These are phyloP conservation scores for Diorhabda sublineata DNA, from an alignment of 1,140 invertebrate species.

Conservation along the genomic window DNA sequence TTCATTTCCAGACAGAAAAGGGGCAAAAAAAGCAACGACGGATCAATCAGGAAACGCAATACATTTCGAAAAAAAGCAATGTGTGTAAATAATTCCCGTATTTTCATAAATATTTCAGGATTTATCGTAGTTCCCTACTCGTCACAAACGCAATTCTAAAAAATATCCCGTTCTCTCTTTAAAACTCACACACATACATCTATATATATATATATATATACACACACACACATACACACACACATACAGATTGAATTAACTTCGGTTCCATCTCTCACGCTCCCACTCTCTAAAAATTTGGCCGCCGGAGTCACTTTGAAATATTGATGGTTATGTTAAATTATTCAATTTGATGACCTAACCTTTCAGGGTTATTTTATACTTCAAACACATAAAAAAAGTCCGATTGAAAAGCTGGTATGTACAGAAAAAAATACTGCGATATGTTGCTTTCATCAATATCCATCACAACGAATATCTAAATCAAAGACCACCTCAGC, in stretches of 20 bases:
- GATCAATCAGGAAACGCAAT: constrained; percentile 35
- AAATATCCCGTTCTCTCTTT: constrained; percentile 27
- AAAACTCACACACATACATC: constrained; percentile 9
- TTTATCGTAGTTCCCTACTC: constrained; percentile 28
- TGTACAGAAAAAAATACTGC: not conserved
- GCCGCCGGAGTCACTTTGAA: constrained; percentile 28
- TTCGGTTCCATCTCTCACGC: constrained; percentile 29
- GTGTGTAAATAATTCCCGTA: constrained; percentile 26
- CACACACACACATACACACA: constrained; percentile 5
- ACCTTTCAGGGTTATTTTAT: constrained; percentile 26
- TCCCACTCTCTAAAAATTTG: constrained; percentile 30
- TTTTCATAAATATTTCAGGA: constrained; percentile 33
- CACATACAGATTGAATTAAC: constrained; percentile 37
- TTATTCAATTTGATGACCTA: constrained; percentile 36
- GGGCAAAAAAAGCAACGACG: constrained; percentile 23
- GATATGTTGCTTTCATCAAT: too few relatives aligned
- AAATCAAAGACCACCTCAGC: too few relatives aligned
- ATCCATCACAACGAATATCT: too few relatives aligned
- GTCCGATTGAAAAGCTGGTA: not conserved
- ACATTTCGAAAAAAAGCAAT: constrained; percentile 27
- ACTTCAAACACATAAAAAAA: constrained; percentile 4
- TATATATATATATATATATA: too few relatives aligned
- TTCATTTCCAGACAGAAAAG: constrained; percentile 29
- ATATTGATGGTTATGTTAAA: constrained; percentile 35
- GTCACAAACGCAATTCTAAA: constrained; percentile 31